Base-by-base conservation (phyloP, 2,888 invertebrate genomes). In the Parapristionchus giblindavisi region DNA sequence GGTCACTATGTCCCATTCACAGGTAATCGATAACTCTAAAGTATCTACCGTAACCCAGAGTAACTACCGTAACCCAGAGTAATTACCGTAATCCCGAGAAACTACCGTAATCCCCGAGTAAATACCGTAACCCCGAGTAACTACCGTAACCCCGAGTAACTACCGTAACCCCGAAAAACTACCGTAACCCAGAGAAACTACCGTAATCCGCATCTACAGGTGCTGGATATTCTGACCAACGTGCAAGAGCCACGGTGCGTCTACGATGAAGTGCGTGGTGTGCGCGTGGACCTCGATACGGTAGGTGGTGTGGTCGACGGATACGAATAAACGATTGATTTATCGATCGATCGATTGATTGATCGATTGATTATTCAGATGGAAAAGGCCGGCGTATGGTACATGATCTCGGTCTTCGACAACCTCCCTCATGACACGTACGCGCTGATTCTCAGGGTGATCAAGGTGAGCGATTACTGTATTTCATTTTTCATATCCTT, bases 311-410 rank as follows among this genome's bases (percentile, higher is more conserved):
- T 27, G 2, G 0, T 3, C 17, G 21, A 29, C 61, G 14, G 6
- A 54, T 6, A 14, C n/a, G 54, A 54, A 8, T 14, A 54, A 24
- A 54, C n/a, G n/a, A 54, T 54, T 14, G 54, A 14, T 54, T 54
- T 17, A 6, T 14, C 24, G 6, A 17, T 14, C 8, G 17, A 43
- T 14, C 8, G 8, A 43, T 43, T 43, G 8, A 43, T 43, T 43
- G 11, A 43, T 14, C n/a, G n/a, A n/a, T n/a, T n/a, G n/a, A n/a
- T 14, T 51, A 29, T 78, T 11, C 75, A 80, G 82, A 36, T 83
- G 70, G 83, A 82, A 75, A 78, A 80, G 27, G 81, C 80, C 21
- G 83, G 83, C 29, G 79, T 80, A 0, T 83, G 82, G 82, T 83
- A 77, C 58, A 58, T 83, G 40, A 79, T 80, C 74, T 80, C 83